Base-by-base conservation (phyloP, 2,797 vertebrate genomes). In the Scarus forsteni region DNA sequence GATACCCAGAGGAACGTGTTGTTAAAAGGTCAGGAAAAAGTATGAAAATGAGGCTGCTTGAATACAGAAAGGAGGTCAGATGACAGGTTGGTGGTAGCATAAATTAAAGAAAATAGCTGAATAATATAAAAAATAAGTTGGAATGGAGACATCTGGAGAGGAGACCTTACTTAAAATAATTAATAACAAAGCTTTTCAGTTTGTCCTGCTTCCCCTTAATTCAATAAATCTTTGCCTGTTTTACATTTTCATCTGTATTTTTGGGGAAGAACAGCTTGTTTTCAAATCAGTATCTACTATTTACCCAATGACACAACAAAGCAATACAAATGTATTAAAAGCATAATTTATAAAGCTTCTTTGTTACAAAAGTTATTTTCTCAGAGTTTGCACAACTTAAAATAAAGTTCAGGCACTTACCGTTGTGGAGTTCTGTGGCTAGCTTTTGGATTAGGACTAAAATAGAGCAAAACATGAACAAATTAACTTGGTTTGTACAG, bases 1-100 rank as follows among this genome's bases (percentile, higher is more conserved):
- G 53, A 66, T 45, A 60, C 10, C 50, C 43, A n/a, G 35, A 7
- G 27, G 56, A 55, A 49, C 15, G n/a, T 14, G 15, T 51, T 36
- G 10, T 44, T 40, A 48, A 67, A 78, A 84, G 70, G 80, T 79
- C 60, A 71, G 49, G n/a, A 10, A 52, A 56, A 50, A 51, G 4
- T 43, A 19, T 34, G 40, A 54, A 19, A 73, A 43, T 35, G 38
- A 51, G 48, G 55, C 38, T 46, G 53, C 42, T 60, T 58, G 14
- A 62, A 66, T 16, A 53, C 2, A 62, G 8, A 62, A 65, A 40
- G 45, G 13, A 61, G 40, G 11, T 36, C 4, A 40, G 49, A 6
- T 3, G 1, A 18, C 18, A 60, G n/a, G 34, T 40, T 39, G 55
- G 5, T n/a, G 3, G 40, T 10, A 43, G 36, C 61, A 62, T 27